Base-by-base conservation (phyloP, 2,113 vertebrate genomes). In the Neofelis nebulosa region DNA sequence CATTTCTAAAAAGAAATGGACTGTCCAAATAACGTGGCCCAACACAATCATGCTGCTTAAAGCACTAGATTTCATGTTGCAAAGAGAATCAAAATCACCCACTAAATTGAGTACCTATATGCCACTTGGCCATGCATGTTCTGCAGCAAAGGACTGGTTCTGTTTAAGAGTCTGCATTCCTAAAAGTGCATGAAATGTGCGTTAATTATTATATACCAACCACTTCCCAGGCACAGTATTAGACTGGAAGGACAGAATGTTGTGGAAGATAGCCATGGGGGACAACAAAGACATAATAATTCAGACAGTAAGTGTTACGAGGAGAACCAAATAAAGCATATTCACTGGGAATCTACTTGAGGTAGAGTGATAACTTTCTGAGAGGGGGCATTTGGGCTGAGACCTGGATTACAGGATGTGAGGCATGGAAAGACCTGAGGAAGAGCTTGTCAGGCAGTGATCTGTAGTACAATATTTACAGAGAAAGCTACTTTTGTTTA, bases 1-100 rank as follows among this genome's bases (percentile, higher is more conserved):
- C 27, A 9, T 96, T 95, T 76, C 85, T 85, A 4, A 79, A 74
- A 96, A 93, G 41, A 95, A 93, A 76, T 55, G 27, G 5, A 91
- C 55, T 76, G 48, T 61, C 63, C 71, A 52, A 81, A 79, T 66
- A 57, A 45, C 4, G 11, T 92, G 55, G 10, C 55, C 57, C 15
- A 52, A 41, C 5, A n/a, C 7, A 73, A 25, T 48, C 13, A 31
- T 7, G 7, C 29, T 52, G 7, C 45, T 76, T 83, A 50, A 65
- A 66, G 74, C 13, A 31, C 36, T n/a, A 41, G 68, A n/a, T 36
- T 21, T 38, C 36, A 27, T 7, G 7, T 45, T 85, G 27, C 29
- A 71, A 45, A 69, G 27, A 38, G 61, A 87, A 55, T 27, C 66
- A 41, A 52, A 81, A 66, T 66, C 33, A 61, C 38, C 68, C 13